phyloP scores from a whole-genome alignment of 2,797 vertebrate genomes.

The Euthynnus affinis region DNA sequence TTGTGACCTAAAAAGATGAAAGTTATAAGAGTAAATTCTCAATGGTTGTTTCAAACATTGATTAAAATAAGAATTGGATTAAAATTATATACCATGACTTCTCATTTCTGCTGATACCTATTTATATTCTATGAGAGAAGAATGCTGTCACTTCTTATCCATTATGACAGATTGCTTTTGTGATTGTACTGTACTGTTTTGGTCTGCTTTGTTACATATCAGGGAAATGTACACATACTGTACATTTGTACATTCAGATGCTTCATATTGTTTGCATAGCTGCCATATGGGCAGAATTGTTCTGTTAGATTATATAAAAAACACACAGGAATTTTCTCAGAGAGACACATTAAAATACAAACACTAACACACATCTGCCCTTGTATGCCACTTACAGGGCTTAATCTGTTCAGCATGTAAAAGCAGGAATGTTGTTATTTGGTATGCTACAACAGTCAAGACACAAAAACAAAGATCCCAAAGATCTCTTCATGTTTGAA shows the following conservation, averaged over 20 bases:
- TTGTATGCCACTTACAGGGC: constrained; percentile 39
- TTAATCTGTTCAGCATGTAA: constrained; percentile 39
- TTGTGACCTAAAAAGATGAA: not conserved
- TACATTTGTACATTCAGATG: not conserved
- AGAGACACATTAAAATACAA: constrained; percentile 2
- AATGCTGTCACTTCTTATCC: not conserved
- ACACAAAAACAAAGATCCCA: constrained; percentile 23
- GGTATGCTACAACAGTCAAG: constrained; percentile 37
- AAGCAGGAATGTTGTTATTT: constrained; percentile 45
- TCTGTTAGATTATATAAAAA: not conserved
- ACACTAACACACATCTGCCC: constrained; percentile 27
- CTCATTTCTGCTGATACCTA: not conserved
- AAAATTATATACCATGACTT: not conserved
- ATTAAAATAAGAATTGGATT: not conserved
- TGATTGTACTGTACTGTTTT: constrained; percentile 1
- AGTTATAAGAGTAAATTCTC: not conserved
- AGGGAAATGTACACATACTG: not conserved
- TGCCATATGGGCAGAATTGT: not conserved
- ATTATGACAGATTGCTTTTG: not conserved
- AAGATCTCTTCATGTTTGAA: constrained; percentile 22
- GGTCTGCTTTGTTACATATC: not conserved
- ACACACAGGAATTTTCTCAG: not conserved
- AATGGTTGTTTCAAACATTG: not conserved
- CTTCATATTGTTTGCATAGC: not conserved
- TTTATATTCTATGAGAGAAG: not conserved